Evolutionary conservation across 1,140 invertebrate species (phyloP).

Genomic region (Drosophila pallidifrons): DNA sequence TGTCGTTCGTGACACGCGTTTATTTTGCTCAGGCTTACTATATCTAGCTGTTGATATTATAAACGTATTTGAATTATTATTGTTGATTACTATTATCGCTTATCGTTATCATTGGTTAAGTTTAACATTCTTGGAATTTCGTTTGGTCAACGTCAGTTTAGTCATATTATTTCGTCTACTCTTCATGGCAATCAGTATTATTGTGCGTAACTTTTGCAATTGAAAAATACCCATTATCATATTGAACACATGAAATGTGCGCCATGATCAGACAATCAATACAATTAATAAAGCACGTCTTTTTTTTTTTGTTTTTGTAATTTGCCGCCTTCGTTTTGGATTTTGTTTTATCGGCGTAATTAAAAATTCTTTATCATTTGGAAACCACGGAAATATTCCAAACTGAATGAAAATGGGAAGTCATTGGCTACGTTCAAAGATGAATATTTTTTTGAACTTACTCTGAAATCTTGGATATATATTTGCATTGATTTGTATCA

Average conservation of each 20-base stretch:
- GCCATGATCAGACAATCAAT: constrained; percentile 18
- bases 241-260: not conserved
- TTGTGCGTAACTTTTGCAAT: not conserved
- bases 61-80: not conserved
- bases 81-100: constrained; percentile 6
- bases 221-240: constrained; percentile 30
- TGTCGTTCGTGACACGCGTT: too few species aligned
- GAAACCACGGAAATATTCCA: constrained; percentile 1
- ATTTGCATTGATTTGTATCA: too few species aligned
- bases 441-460: not conserved
- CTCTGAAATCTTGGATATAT: too few species aligned
- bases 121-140: constrained; percentile 27
- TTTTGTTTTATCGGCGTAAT: constrained; percentile 22
- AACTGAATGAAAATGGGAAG: constrained; percentile 19
- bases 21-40: not conserved
- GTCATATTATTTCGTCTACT: constrained; percentile 38
- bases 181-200: constrained; percentile 11
- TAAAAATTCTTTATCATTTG: constrained; percentile 18
- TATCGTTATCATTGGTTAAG: constrained; percentile 8
- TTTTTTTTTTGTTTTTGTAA: not conserved
- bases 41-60: not conserved
- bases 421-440: not conserved
- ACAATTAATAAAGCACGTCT: constrained; percentile 5
- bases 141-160: constrained; percentile 18
- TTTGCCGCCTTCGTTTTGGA: not conserved